Evolutionary conservation across 2,888 invertebrate species (phyloP), one percentile per base, ranked within the genome.

Genomic region (Clostera curtula): DNA sequence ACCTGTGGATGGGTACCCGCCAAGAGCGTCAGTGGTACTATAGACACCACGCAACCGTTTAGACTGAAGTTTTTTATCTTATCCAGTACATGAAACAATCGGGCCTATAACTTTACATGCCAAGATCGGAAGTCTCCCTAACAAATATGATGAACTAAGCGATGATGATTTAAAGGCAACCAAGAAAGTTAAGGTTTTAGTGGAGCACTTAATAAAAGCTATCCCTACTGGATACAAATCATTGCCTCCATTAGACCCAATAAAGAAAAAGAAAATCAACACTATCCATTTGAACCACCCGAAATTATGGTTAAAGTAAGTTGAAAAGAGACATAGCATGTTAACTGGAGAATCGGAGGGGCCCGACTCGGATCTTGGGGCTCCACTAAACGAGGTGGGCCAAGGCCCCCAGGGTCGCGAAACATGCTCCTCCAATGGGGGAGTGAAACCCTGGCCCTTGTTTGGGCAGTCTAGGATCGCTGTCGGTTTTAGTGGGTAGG

Each of bases 271-370:
- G 2, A 4, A 26, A 3, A 8, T n/a, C 15, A 11, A 10, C 3
- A 5, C 19, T 3, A 19, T 25, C 25, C 5, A 7, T 19, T 7
- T 25, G 4, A 14, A 25, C 9, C 3, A n/a, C 6, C 25, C 19
- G 4, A 9, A 19, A 1, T 7, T 25, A 14, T 25, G 14, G 14
- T 19, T 19, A 10, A 8, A 13, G 25, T 25, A 19, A 19, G 25
- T 7, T 11, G n/a, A n/a, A n/a, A n/a, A n/a, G n/a, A n/a, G n/a
- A n/a, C n/a, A n/a, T n/a, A n/a, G n/a, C n/a, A n/a, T n/a, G n/a
- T n/a, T n/a, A n/a, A n/a, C n/a, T n/a, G n/a, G n/a, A n/a, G n/a
- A n/a, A n/a, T n/a, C n/a, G n/a, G n/a, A n/a, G n/a, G n/a, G n/a
- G n/a, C n/a, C n/a, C n/a, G n/a, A n/a, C n/a, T n/a, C n/a, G n/a